These are phyloP conservation scores for Dendroctonus valens DNA, from an alignment of 1,140 invertebrate genomes.

Conservation along the genomic window DNA sequence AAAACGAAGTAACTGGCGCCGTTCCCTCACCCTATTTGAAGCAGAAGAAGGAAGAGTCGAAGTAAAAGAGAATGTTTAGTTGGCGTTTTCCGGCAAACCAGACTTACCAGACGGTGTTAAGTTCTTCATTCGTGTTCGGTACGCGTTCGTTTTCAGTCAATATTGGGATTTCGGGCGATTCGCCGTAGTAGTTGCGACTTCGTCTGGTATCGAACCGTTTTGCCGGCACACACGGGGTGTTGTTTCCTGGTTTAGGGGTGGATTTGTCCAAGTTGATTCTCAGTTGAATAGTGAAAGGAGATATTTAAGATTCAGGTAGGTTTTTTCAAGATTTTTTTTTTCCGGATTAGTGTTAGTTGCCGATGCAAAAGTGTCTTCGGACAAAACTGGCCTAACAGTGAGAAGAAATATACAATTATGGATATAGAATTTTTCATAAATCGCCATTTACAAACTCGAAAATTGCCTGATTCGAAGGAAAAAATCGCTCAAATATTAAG, in stretches of 20 bases:
- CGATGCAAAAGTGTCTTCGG: too few species aligned
- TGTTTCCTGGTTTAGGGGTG: slow-evolving; percentile 11
- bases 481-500: too few species aligned
- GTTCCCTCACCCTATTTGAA: too few species aligned
- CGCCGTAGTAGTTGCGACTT: slow-evolving; percentile 7
- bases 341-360: too few species aligned
- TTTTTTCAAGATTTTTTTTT: not conserved
- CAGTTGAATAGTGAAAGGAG: not conserved
- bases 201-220: slow-evolving; percentile 10
- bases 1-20: too few species aligned
- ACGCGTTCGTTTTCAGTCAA: not conserved
- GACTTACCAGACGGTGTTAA: not conserved
- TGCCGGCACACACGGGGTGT: slow-evolving; percentile 17
- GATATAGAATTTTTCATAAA: too few species aligned
- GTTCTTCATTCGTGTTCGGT: slow-evolving; percentile 8
- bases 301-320: slow-evolving; percentile 1
- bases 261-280: slow-evolving; percentile 10
- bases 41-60: not conserved
- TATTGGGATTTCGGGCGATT: slow-evolving; percentile 1
- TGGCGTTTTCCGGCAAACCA: slow-evolving; percentile 6
- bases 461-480: too few species aligned
- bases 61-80: slow-evolving; percentile 9
- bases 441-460: too few species aligned
- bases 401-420: too few species aligned
- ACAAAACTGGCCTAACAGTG: too few species aligned